phyloP scores from a whole-genome alignment of 2,888 invertebrate genomes.

The Abrostola tripartita region DNA sequence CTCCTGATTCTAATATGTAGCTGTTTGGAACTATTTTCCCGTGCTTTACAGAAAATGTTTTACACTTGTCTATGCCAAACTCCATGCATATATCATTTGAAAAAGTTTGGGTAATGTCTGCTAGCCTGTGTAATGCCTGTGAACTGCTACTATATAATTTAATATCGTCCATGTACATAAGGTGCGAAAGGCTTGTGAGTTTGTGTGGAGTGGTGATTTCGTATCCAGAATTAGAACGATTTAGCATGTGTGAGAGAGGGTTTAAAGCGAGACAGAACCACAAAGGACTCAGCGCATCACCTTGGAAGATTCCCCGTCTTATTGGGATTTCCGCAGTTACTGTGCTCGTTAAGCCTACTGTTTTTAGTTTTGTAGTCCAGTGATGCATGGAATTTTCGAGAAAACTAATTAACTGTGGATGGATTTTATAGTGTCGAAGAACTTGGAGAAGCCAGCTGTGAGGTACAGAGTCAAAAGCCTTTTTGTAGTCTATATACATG shows the following conservation, averaged over 20 bases:
- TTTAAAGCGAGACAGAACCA: slow-evolving; percentile 14
- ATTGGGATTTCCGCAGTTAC: slow-evolving; percentile 32
- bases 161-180: slow-evolving; percentile 15
- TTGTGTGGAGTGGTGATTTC: neutral
- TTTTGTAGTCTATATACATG: slow-evolving; percentile 29
- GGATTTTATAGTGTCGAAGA: slow-evolving; percentile 10
- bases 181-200: neutral
- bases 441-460: slow-evolving; percentile 27
- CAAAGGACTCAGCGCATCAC: slow-evolving; percentile 38
- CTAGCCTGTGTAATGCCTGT: slow-evolving; percentile 3
- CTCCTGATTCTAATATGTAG: neutral
- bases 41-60: slow-evolving; percentile 6
- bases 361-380: slow-evolving; percentile 31
- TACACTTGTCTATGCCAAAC: slow-evolving; percentile 25
- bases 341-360: slow-evolving; percentile 1
- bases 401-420: neutral
- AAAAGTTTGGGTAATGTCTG: slow-evolving; percentile 21
- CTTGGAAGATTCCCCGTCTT: slow-evolving; percentile 44
- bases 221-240: neutral
- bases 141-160: slow-evolving; percentile 5
- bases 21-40: neutral
- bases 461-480: slow-evolving; percentile 21
- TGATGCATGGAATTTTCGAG: slow-evolving; percentile 12
- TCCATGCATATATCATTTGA: slow-evolving; percentile 13
- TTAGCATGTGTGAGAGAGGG: slow-evolving; percentile 9